Conservation (phyloP, 2,888 invertebrate genomes). For the Zeuzera pyrina region DNA sequence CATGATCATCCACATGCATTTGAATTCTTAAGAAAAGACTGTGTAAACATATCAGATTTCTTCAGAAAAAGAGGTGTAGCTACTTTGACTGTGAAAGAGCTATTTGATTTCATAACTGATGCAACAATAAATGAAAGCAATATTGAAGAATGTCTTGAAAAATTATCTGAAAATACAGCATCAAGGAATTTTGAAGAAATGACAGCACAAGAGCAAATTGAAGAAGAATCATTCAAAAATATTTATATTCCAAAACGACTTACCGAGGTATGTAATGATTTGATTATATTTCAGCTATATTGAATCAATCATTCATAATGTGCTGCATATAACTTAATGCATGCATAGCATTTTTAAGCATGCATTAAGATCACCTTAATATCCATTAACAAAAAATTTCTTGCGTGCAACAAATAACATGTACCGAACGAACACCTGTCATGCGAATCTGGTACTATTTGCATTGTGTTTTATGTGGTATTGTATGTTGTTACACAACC, state of each 20-base stretch:
- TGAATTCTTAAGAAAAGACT: conserved; percentile 95
- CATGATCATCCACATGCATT: conserved; percentile 97
- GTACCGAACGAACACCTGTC: too few species aligned
- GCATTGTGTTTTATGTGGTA: too few species aligned
- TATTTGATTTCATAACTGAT: conserved; percentile 98
- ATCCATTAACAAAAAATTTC: too few species aligned
- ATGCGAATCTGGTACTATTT: too few species aligned
- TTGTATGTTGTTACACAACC: too few species aligned
- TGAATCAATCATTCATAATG: too few species aligned
- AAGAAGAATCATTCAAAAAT: conserved; percentile 94
- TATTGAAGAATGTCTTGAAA: conserved; percentile 85
- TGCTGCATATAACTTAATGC: too few species aligned
- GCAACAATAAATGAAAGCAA: conserved; percentile 85
- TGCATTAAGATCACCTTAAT: too few species aligned
- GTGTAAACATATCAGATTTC: conserved; percentile 92
- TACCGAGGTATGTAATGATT: conserved; percentile 89
- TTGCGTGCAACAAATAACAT: too few species aligned
- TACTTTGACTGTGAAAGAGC: conserved; percentile 91
- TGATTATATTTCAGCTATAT: too few species aligned
- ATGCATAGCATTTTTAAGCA: too few species aligned
- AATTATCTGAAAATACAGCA: conserved; percentile 78
- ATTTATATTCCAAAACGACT: conserved; percentile 94
- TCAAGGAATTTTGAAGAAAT: conserved; percentile 76
- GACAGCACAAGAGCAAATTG: conserved; percentile 83
- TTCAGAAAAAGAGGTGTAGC: conserved; percentile 91